Conservation (phyloP, 2,113 vertebrate genomes). For the Columba janthina region DNA sequence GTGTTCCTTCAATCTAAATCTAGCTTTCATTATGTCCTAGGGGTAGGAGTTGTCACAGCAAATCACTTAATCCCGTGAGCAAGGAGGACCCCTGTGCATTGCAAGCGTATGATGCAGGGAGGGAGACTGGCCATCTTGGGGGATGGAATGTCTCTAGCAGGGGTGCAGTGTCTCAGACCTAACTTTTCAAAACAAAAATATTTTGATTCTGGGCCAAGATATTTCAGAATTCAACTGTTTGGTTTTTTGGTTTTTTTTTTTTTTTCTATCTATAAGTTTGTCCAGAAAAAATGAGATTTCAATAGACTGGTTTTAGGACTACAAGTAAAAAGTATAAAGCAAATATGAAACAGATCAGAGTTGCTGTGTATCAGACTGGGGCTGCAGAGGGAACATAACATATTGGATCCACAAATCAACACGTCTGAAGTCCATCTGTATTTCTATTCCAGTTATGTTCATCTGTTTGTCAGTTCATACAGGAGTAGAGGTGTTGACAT, state of each 20-base stretch:
- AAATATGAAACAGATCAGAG: neutral
- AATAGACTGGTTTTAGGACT: neutral
- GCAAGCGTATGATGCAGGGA: neutral
- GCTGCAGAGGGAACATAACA: neutral
- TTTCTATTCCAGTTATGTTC: neutral
- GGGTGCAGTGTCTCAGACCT: neutral
- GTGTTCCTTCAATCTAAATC: neutral
- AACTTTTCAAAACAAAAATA: neutral
- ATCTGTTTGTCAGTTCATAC: neutral
- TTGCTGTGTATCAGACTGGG: neutral
- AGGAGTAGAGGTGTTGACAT: neutral
- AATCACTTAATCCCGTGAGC: rapidly evolving
- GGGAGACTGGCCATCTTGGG: neutral
- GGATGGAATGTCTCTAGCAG: neutral
- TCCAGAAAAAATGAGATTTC: neutral
- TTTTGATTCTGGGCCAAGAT: neutral
- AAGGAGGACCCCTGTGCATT: neutral
- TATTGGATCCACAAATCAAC: neutral
- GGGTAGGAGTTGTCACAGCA: neutral
- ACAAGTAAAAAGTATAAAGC: neutral
- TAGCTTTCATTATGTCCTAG: neutral
- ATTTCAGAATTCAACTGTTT: neutral
- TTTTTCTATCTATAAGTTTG: neutral
- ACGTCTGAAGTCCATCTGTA: neutral
- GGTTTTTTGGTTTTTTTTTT: neutral